phyloP scores from a whole-genome alignment of 2,113 vertebrate species.

The Xiphorhynchus elegans region DNA sequence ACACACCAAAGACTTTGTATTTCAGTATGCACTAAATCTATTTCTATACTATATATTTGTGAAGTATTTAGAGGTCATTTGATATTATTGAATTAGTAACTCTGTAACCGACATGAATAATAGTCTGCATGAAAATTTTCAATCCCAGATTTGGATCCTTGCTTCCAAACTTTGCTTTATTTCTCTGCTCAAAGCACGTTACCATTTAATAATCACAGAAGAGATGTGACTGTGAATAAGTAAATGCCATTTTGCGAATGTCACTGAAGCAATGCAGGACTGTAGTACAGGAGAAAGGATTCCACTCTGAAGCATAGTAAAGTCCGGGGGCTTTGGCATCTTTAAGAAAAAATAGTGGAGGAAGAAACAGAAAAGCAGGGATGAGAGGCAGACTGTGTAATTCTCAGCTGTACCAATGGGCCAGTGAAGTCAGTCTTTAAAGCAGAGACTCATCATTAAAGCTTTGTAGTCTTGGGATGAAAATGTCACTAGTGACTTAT shows the following conservation, averaged over 20 bases:
- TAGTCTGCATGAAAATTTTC: not conserved
- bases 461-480: constrained; percentile 37
- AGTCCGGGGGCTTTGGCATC: not conserved
- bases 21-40: not conserved
- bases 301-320: not conserved
- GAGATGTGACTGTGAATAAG: not conserved
- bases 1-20: not conserved
- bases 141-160: not conserved
- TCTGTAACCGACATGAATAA: not conserved
- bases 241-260: not conserved
- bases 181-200: not conserved
- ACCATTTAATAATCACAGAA: not conserved
- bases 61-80: not conserved
- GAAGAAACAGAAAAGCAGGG: not conserved
- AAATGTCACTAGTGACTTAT: constrained; percentile 64
- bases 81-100: not conserved
- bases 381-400: not conserved
- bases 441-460: constrained; percentile 6
- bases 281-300: not conserved
- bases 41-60: not conserved
- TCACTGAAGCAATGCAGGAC: not conserved
- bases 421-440: constrained; percentile 12
- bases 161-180: not conserved
- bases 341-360: not conserved
- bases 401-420: not conserved